Percentiles rank a stretch among this genome's conserved stretches.
These are phyloP conservation scores for Darevskia mixta DNA, from an alignment of 2,797 vertebrate genomes.

Conservation along the genomic window DNA sequence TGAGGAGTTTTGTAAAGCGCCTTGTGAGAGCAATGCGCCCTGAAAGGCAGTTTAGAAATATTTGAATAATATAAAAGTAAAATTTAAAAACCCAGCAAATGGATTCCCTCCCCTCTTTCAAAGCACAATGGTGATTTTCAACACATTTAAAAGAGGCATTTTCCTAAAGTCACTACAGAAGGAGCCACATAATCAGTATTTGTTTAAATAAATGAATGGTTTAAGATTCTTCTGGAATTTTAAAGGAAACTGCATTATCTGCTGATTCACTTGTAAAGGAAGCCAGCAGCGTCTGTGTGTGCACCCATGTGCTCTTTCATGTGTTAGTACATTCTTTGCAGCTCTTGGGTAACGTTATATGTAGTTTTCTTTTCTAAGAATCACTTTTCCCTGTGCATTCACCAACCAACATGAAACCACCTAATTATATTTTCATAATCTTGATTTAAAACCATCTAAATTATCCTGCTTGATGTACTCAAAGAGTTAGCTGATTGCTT, in stretches of 20 bases:
- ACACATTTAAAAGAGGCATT: slow-evolving; percentile 65
- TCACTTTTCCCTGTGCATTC: slow-evolving; percentile 75
- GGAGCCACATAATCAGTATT: slow-evolving; percentile 43
- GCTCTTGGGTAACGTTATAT: slow-evolving; percentile 71
- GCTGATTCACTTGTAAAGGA: slow-evolving; percentile 59
- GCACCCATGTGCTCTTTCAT: slow-evolving; percentile 19
- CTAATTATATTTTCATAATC: slow-evolving; percentile 83
- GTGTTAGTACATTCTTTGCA: slow-evolving; percentile 47
- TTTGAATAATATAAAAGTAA: background rate
- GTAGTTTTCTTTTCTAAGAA: slow-evolving; percentile 77
- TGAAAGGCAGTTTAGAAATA: background rate
- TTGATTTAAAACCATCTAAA: slow-evolving; percentile 81
- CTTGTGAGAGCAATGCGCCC: background rate
- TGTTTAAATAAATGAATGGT: slow-evolving; percentile 64
- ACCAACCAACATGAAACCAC: slow-evolving; percentile 78
- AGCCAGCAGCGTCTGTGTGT: slow-evolving; percentile 47
- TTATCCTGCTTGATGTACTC: slow-evolving; percentile 80
- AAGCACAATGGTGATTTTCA: slow-evolving; percentile 62
- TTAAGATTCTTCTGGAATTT: slow-evolving; percentile 66
- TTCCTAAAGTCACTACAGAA: slow-evolving; percentile 66
- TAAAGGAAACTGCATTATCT: slow-evolving; percentile 65
- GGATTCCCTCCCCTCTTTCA: slow-evolving; percentile 54
- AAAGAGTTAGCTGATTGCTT: slow-evolving; percentile 82
- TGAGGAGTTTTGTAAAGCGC: background rate
- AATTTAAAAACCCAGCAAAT: slow-evolving; percentile 53